Conservation (phyloP, 2,888 invertebrate species). For the Teleogryllus oceanicus region DNA sequence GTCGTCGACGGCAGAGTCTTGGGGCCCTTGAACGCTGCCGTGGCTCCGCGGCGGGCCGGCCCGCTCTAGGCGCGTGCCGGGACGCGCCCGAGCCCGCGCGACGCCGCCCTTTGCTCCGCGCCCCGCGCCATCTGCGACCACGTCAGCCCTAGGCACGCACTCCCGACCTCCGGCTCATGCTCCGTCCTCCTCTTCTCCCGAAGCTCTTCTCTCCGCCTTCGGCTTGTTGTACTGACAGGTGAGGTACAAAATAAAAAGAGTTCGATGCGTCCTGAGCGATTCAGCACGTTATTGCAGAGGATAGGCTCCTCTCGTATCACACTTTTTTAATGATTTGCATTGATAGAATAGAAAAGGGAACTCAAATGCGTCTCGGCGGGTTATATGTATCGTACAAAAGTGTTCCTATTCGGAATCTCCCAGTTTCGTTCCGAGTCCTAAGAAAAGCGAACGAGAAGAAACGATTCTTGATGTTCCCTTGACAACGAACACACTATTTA, state of each 20-base stretch:
- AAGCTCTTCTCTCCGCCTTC: background rate
- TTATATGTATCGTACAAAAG: background rate
- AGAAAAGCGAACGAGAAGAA: background rate
- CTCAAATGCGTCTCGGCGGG: background rate
- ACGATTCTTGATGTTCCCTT: background rate
- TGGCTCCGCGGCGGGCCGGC: background rate
- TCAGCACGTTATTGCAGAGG: background rate
- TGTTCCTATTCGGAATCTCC: background rate
- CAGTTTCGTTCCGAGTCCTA: background rate
- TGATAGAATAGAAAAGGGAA: background rate
- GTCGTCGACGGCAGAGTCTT: background rate
- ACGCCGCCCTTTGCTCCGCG: background rate
- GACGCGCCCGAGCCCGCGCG: background rate
- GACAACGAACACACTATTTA: constrained; percentile 11
- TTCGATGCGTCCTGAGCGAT: background rate
- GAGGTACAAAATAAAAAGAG: background rate
- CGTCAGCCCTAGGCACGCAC: background rate
- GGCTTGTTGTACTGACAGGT: background rate
- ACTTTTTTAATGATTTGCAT: background rate
- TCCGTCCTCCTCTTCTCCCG: background rate
- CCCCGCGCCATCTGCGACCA: background rate
- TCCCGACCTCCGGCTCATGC: background rate
- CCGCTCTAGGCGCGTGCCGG: background rate
- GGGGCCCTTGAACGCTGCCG: constrained; percentile 18
- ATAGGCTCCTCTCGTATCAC: background rate